Base-by-base conservation (phyloP, 2,113 vertebrate genomes). In the Meles meles region DNA sequence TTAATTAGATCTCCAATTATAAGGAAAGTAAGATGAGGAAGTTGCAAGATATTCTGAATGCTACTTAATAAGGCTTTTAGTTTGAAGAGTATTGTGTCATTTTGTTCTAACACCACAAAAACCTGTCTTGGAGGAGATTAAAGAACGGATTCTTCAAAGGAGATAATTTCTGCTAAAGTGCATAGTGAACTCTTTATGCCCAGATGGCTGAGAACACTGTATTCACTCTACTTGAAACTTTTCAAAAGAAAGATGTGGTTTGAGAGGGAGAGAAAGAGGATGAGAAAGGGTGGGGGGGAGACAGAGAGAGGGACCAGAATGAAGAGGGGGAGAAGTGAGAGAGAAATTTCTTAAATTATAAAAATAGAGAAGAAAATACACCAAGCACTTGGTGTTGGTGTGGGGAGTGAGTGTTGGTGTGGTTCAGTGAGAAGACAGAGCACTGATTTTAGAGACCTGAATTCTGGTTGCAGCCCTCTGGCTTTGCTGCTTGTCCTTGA, bases 1-100 rank as follows among this genome's bases (percentile, higher is more conserved):
- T 98, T 98, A 97, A 98, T 98, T 42, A 97, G 93, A 52, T 92
- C 93, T 97, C 93, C 97, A 97, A 98, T 98, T 95, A 94, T 3
- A 88, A 94, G 72, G 69, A 90, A 94, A 95, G 37, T 52, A 94
- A 95, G 94, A 18, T 39, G 47, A 98, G 47, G 89, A 96, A 98
- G 89, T 80, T 57, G 97, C 88, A 79, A 72, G 88, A 49, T 95
- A 97, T 97, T 90, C 90, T 94, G 88, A 97, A 88, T 82, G 76
- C 96, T 59, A 82, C 39, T 97, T 96, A 97, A 95, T 95, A 95
- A 95, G 92, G 49, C 49, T 98, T 92, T 97, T 88, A 85, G 94
- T 83, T 77, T 34, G 97, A 98, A 93, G 94, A 69, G 21, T 34
- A 52, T 72, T 31, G 39, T 98, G 90, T 96, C 97, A 95, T 94